Base-by-base conservation (phyloP, 1,140 invertebrate species). In the Hormaphis cornu region DNA sequence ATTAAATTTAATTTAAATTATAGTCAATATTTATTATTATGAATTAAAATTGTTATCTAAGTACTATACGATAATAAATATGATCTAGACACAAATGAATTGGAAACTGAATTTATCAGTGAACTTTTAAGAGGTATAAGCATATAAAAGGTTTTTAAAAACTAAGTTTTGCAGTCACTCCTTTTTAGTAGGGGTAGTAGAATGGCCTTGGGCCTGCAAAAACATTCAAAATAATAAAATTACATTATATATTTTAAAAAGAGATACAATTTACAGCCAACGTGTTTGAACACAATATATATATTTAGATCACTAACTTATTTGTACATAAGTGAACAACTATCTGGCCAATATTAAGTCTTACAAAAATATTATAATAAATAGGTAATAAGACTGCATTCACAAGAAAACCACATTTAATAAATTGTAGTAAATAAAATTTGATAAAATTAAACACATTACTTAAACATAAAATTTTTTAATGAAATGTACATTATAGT, bases 151-250 rank as follows among this genome's bases (percentile, higher is more conserved):
- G n/a, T n/a, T n/a, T n/a, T 20, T 58, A 24, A 58, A 58, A 58
- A 16, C 33, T 58, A 37, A 40, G 40, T 58, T 58, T 40, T 35
- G 33, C 24, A 40, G 26, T n/a, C 61, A 48, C 26, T 66, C 30
- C 44, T 16, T 48, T n/a, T 66, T 66, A 66, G 44, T 66, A 66
- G 28, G 61, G 44, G 44, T 30, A 66, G 61, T 66, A 66, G 28
- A 37, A 66, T 66, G 61, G 61, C 42, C 61, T 66, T 30, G 61
- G 61, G 44, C 61, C 61, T 66, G 61, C 35, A 48, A 50, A 59
- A 66, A 66, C 3, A 58, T 58, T 58, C 20, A 58, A 58, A 56
- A 56, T 37, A 58, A 37, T 40, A 58, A 40, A 40, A 40, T 58
- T 50, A 66, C 22, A 59, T 42, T 58, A n/a, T 24, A 59, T 40